Percentiles rank a stretch among this genome's conserved stretches.
Evolutionary conservation across 2,888 invertebrate genomes (phyloP).

Genomic region (Neoaliturus tenellus): DNA sequence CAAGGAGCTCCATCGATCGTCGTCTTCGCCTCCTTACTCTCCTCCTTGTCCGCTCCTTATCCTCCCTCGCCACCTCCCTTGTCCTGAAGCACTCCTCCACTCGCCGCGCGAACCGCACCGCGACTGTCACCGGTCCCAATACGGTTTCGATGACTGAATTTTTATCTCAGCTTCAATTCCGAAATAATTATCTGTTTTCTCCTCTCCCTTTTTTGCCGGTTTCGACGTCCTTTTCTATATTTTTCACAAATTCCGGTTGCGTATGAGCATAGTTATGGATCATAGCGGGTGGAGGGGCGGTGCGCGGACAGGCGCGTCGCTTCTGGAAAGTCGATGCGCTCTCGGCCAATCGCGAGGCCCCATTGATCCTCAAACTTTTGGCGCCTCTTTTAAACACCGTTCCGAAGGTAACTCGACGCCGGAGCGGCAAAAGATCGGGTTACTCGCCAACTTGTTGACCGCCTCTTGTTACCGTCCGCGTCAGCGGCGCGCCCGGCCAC

Average conservation of each 20-base stretch:
- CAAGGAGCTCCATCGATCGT: constrained; percentile 36
- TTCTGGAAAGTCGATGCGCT: constrained; percentile 42
- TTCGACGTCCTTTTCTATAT: constrained; percentile 59
- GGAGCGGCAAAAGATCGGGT: constrained; percentile 13
- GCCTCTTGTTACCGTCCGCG: background rate
- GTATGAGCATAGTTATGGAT: constrained; percentile 63
- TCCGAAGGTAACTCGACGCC: constrained; percentile 40
- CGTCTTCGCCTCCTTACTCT: constrained; percentile 30
- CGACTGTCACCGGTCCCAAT: constrained; percentile 59
- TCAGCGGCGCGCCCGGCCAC: background rate
- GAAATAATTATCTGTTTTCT: constrained; percentile 62
- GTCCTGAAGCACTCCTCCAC: constrained; percentile 26
- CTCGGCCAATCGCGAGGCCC: constrained; percentile 38
- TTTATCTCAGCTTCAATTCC: constrained; percentile 62
- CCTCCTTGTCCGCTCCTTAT: constrained; percentile 40
- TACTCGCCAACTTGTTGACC: background rate
- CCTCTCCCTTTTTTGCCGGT: constrained; percentile 63
- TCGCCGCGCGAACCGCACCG: constrained; percentile 28
- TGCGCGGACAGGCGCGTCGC: constrained; percentile 40
- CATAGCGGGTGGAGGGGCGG: constrained; percentile 55
- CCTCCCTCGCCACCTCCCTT: constrained; percentile 14
- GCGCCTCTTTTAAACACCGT: constrained; percentile 50
- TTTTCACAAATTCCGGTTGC: constrained; percentile 63
- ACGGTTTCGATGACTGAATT: constrained; percentile 62
- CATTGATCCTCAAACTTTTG: constrained; percentile 51